A percentile compares a stretch with the other conserved stretches of the same genome.
Conservation (phyloP, 2,888 invertebrate genomes). For the Acronicta psi region DNA sequence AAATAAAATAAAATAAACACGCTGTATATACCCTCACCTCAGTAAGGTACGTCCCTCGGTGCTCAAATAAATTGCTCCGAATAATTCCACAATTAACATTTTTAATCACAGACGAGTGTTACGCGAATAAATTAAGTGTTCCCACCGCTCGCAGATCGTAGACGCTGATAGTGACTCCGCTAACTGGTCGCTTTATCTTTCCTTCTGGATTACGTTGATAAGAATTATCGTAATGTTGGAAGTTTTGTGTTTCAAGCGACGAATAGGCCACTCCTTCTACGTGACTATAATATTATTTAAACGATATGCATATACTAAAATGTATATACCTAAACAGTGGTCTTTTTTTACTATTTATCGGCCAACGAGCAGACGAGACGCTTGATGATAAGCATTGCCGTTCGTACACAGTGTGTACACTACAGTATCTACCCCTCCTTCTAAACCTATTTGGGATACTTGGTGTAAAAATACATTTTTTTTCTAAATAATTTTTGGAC, state of each 20-base stretch:
- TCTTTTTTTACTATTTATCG: too few relatives aligned
- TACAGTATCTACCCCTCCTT: too few relatives aligned
- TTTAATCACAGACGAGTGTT: slow-evolving; percentile 86
- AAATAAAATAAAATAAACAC: too few relatives aligned
- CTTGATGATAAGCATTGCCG: too few relatives aligned
- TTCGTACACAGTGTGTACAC: too few relatives aligned
- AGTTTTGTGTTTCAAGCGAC: not conserved
- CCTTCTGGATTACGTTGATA: slow-evolving; percentile 44
- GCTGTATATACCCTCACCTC: slow-evolving; percentile 70
- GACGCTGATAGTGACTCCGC: slow-evolving; percentile 64
- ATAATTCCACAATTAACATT: slow-evolving; percentile 88
- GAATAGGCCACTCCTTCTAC: not conserved
- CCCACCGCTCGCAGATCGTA: slow-evolving; percentile 60
- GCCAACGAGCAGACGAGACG: too few relatives aligned
- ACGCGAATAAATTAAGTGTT: slow-evolving; percentile 80
- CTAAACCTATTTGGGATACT: too few relatives aligned
- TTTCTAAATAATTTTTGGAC: too few relatives aligned
- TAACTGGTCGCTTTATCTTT: slow-evolving; percentile 67
- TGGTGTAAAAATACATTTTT: too few relatives aligned
- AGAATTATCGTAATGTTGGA: slow-evolving; percentile 14
- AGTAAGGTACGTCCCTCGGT: slow-evolving; percentile 72
- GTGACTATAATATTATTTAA: too few relatives aligned
- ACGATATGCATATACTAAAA: too few relatives aligned
- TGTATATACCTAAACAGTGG: too few relatives aligned
- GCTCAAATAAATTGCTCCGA: slow-evolving; percentile 83